phyloP scores from a whole-genome alignment of 2,888 invertebrate genomes.

The Drosophila aldrichi region DNA sequence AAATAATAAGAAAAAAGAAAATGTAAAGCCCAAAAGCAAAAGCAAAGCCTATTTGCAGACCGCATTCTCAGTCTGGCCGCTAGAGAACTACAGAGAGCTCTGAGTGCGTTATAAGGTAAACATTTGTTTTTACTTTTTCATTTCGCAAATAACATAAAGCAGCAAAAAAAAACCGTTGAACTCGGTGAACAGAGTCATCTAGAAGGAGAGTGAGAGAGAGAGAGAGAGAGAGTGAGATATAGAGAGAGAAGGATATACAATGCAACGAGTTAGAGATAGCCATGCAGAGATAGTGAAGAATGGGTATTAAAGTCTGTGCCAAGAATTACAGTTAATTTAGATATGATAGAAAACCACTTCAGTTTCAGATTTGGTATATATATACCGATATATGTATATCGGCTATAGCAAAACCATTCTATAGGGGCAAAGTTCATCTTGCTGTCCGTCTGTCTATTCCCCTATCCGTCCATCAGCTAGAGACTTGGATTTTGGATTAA shows the following conservation, averaged over 20 bases:
- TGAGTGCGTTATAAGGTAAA: slow-evolving; percentile 73
- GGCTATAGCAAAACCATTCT: not conserved
- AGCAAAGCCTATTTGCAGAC: slow-evolving; percentile 77
- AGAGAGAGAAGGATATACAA: slow-evolving; percentile 17
- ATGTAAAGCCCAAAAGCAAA: slow-evolving; percentile 77
- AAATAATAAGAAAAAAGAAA: slow-evolving; percentile 63
- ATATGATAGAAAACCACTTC: not conserved
- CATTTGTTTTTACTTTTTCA: slow-evolving; percentile 80
- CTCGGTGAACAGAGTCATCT: slow-evolving; percentile 35
- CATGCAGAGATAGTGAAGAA: slow-evolving; percentile 19
- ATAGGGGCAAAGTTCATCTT: no score
- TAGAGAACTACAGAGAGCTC: slow-evolving; percentile 41
- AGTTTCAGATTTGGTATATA: not conserved
- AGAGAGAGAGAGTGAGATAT: not conserved
- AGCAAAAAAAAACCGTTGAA: slow-evolving; percentile 67
- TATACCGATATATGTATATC: not conserved
- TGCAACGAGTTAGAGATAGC: slow-evolving; percentile 24
- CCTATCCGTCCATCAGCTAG: no score
- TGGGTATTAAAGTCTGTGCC: slow-evolving; percentile 21
- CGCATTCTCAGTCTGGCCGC: slow-evolving; percentile 46
- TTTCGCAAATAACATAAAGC: slow-evolving; percentile 71
- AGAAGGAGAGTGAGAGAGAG: slow-evolving; percentile 5
- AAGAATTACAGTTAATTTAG: not conserved
- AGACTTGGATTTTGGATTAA: no score
- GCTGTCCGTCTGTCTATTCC: no score